A percentile compares a stretch with the other conserved stretches of the same genome.
Evolutionary conservation across 2,797 vertebrate species (phyloP).

Genomic region (Pygocentrus nattereri): DNA sequence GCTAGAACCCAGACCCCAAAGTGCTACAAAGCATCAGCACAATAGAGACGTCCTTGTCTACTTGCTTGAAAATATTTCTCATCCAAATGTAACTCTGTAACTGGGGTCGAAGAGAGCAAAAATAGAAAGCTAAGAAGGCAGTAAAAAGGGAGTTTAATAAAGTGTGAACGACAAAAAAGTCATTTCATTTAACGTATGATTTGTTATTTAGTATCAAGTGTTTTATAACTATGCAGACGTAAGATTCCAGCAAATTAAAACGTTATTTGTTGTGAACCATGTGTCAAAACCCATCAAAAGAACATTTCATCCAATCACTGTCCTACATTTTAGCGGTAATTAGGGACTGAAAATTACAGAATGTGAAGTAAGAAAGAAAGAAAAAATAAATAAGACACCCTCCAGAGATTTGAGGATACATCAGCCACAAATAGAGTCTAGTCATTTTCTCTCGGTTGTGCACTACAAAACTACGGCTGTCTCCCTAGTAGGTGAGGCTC

Average conservation of each 20-base stretch:
- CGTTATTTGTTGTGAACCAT: background rate
- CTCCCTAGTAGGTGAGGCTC: background rate
- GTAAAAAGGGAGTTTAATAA: background rate
- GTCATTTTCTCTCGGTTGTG: background rate
- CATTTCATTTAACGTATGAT: background rate
- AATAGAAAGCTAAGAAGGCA: background rate
- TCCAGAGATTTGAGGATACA: background rate
- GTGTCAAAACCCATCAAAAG: background rate
- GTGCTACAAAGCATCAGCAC: background rate
- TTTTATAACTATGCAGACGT: background rate
- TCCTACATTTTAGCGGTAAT: background rate
- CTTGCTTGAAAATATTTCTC: constrained; percentile 6
- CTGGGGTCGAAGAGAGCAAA: background rate
- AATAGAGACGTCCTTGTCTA: background rate
- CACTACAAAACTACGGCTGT: background rate
- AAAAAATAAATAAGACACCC: background rate
- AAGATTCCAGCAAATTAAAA: background rate
- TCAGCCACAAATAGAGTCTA: background rate
- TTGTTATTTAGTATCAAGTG: background rate
- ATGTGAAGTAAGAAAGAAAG: background rate
- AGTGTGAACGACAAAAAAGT: background rate
- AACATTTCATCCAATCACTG: background rate
- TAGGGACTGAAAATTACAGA: background rate
- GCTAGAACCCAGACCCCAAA: background rate
- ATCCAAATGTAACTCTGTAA: background rate